phyloP scores from a whole-genome alignment of 2,113 vertebrate genomes.

The Salminus brasiliensis region DNA sequence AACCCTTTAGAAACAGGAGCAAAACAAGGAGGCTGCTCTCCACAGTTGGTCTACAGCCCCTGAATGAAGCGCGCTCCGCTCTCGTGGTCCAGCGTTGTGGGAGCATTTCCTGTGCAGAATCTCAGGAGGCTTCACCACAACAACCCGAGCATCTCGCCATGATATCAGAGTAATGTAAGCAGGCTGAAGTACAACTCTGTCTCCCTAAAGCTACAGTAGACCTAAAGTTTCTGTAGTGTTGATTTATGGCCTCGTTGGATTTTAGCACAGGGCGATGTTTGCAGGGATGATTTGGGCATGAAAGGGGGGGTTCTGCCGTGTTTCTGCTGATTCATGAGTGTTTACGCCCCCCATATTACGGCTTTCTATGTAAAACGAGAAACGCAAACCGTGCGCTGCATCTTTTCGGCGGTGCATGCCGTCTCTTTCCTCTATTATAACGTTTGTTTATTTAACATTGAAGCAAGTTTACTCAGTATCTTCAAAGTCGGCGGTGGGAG shows the following conservation, averaged over 20 bases:
- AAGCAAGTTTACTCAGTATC: constrained; percentile 55
- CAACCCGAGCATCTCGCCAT: too few relatives aligned
- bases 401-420: background rate
- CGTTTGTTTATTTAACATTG: constrained; percentile 53
- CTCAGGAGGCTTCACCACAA: too few relatives aligned
- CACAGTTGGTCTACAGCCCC: too few relatives aligned
- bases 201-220: background rate
- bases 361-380: background rate
- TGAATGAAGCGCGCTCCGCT: too few relatives aligned
- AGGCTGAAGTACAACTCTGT: background rate
- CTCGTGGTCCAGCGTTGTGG: too few relatives aligned
- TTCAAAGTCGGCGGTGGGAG: constrained; percentile 55
- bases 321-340: constrained; percentile 44
- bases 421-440: constrained; percentile 4
- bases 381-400: background rate
- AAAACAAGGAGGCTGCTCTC: too few relatives aligned
- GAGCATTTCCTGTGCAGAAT: too few relatives aligned
- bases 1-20: too few relatives aligned
- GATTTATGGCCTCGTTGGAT: background rate
- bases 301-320: background rate
- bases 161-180: background rate
- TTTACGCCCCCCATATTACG: constrained; percentile 18
- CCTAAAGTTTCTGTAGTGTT: background rate
- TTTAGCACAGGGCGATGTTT: background rate
- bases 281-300: background rate